These are phyloP conservation scores for Rhea americana DNA, from an alignment of 2,113 vertebrate genomes.

Conservation along the genomic window DNA sequence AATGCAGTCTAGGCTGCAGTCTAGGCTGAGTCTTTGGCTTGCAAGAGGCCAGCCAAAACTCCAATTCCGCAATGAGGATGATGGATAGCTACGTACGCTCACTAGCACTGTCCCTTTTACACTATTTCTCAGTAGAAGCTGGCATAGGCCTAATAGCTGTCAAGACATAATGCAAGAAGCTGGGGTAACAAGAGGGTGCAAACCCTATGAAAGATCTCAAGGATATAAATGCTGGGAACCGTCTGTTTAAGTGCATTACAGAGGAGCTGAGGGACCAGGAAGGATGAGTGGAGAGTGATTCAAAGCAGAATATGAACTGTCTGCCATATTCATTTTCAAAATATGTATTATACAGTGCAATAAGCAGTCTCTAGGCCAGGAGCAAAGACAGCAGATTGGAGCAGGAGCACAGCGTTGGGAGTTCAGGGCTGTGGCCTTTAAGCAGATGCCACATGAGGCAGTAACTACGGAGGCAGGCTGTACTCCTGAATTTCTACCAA, in stretches of 20 bases:
- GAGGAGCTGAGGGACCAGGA: not conserved
- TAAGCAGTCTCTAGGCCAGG: not conserved
- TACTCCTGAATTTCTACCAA: not conserved
- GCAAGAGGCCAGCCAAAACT: not conserved
- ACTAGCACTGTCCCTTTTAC: not conserved
- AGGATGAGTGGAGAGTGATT: not conserved
- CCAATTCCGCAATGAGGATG: fast-evolving
- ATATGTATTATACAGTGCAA: not conserved
- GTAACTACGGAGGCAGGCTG: fast-evolving
- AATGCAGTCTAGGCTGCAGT: not conserved
- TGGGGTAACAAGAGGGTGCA: not conserved
- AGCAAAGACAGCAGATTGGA: not conserved
- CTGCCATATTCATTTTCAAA: not conserved
- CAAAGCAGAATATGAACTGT: not conserved
- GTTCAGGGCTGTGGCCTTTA: not conserved
- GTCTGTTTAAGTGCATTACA: not conserved
- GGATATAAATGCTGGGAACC: not conserved
- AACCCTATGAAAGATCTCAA: not conserved
- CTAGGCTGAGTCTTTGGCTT: too few species aligned
- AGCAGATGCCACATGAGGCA: not conserved
- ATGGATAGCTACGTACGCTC: not conserved
- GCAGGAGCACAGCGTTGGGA: not conserved
- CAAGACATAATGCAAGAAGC: not conserved
- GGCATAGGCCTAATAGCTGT: not conserved
- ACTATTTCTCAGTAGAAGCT: not conserved